These are phyloP conservation scores for Semibalanus balanoides DNA, from an alignment of 1,140 invertebrate genomes.

Conservation along the genomic window DNA sequence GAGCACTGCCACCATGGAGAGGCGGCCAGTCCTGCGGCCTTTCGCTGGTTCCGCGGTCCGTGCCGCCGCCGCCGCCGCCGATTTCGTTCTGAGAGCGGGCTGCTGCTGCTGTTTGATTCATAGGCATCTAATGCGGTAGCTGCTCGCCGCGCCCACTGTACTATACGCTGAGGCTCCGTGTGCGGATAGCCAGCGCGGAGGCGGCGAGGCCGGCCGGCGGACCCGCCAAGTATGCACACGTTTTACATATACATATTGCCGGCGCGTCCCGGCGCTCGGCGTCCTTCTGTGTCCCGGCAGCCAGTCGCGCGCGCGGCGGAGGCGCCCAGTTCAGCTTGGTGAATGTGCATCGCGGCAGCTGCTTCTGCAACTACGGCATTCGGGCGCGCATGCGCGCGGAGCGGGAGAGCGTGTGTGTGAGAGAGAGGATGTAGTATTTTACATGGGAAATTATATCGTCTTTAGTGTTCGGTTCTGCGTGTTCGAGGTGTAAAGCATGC, in stretches of 20 bases:
- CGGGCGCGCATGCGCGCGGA: too few relatives aligned
- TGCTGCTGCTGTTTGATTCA: neutral
- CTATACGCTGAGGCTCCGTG: too few relatives aligned
- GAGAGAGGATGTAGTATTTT: neutral
- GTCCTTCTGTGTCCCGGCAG: too few relatives aligned
- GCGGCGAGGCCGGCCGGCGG: too few relatives aligned
- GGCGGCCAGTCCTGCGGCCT: neutral
- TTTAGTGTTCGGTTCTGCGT: neutral
- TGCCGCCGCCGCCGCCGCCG: neutral
- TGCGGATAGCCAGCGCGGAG: too few relatives aligned
- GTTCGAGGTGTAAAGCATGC: neutral
- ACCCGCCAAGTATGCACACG: neutral
- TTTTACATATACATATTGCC: neutral
- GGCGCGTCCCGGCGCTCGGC: neutral
- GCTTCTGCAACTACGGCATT: neutral
- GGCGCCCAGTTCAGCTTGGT: neutral
- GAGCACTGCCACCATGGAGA: neutral
- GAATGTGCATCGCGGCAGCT: neutral
- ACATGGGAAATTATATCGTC: slow-evolving; percentile 2
- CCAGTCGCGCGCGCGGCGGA: too few relatives aligned
- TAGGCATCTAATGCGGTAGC: neutral
- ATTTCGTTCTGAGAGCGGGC: neutral
- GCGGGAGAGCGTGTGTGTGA: too few relatives aligned
- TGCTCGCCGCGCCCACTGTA: neutral
- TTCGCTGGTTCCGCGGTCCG: neutral